Percentiles rank a stretch among this genome's conserved stretches.
Evolutionary conservation across 2,113 vertebrate genomes (phyloP).

Genomic region (Brachyistius frenatus): DNA sequence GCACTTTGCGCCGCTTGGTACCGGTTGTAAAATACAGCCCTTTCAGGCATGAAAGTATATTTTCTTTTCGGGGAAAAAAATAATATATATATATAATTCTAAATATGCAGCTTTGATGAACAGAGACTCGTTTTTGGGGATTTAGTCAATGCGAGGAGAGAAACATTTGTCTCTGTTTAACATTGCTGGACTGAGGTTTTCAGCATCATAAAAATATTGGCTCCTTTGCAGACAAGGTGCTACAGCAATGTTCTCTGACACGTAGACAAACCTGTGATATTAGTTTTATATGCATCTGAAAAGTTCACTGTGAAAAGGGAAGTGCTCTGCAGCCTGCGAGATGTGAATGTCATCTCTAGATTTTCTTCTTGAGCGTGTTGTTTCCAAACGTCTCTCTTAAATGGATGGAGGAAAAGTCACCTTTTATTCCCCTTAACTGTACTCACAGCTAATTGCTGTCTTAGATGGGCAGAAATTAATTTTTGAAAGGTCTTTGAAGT

Average conservation of each 20-base stretch:
- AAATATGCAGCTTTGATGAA: too few species aligned
- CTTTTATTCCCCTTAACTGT: constrained; percentile 66
- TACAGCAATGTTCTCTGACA: constrained; percentile 9
- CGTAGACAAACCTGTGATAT: constrained; percentile 23
- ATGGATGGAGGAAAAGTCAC: constrained; percentile 50
- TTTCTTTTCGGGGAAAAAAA: too few species aligned
- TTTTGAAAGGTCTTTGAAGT: constrained; percentile 78
- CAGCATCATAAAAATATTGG: constrained; percentile 12
- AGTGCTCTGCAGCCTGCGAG: not conserved
- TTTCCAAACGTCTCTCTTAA: constrained; percentile 48
- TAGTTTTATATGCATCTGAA: constrained; percentile 29
- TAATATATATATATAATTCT: too few species aligned
- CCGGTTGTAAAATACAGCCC: too few species aligned
- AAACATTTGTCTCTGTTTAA: constrained; percentile 16
- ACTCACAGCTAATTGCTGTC: constrained; percentile 70
- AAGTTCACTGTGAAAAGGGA: constrained; percentile 23
- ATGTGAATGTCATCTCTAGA: constrained; percentile 32
- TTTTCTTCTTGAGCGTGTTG: constrained; percentile 43
- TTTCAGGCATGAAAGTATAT: too few species aligned
- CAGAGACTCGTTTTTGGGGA: too few species aligned
- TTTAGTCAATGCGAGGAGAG: too few species aligned
- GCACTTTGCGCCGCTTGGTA: too few species aligned
- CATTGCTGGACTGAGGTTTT: constrained; percentile 1
- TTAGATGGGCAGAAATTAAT: constrained; percentile 72
- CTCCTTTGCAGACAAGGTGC: constrained; percentile 6